These are phyloP conservation scores for Istiophorus platypterus DNA, from an alignment of 2,113 vertebrate species.

Conservation along the genomic window DNA sequence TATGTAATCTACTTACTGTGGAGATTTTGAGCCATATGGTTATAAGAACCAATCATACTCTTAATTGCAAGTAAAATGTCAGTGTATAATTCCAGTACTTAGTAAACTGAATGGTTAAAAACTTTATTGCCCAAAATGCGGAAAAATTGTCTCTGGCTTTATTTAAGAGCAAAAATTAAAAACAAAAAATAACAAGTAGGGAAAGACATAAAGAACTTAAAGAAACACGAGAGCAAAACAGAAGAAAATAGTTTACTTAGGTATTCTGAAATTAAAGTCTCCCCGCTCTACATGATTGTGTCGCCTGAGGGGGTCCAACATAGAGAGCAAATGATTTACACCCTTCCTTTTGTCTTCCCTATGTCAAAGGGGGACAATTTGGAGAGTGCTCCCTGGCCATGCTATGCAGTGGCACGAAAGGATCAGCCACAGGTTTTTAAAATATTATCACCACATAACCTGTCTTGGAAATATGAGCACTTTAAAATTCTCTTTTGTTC, in stretches of 20 bases:
- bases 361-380: conserved; percentile 1
- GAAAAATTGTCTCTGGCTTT: neutral
- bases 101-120: neutral
- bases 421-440: conserved; percentile 51
- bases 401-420: neutral
- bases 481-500: conserved; percentile 56
- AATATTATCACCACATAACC: conserved; percentile 34
- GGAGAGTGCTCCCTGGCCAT: neutral
- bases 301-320: neutral
- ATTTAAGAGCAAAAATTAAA: neutral
- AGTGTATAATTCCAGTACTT: neutral
- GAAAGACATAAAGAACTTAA: neutral
- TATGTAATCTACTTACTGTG: neutral
- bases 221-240: neutral
- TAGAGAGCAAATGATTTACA: conserved; percentile 34
- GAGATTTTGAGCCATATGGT: neutral
- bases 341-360: conserved; percentile 1
- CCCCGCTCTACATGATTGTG: neutral
- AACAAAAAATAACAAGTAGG: neutral
- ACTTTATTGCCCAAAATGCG: neutral
- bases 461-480: conserved; percentile 70
- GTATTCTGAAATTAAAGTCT: neutral
- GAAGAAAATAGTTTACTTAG: conserved; percentile 1
- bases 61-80: neutral
- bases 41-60: neutral